Evolutionary conservation across 2,888 invertebrate genomes (phyloP).

Genomic region (Caenorhabditis sinica): DNA sequence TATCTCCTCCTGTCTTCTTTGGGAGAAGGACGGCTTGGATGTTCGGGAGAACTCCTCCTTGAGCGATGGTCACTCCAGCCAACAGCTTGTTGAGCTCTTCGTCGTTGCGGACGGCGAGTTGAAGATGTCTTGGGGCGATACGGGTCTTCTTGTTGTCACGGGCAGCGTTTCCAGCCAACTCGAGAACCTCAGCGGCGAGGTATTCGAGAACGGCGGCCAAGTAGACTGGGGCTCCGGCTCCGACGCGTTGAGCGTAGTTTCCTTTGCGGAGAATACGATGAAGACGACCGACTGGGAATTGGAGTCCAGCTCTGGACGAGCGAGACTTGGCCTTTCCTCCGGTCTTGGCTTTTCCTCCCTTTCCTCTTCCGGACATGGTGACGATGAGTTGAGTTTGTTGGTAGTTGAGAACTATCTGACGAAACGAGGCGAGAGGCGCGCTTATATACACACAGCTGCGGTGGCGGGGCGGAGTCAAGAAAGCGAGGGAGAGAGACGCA

Average conservation of each 20-base stretch:
- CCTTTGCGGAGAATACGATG: constrained; percentile 81
- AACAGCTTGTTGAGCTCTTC: constrained; percentile 79
- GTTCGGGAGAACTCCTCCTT: too few relatives aligned
- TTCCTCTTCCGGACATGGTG: constrained; percentile 88
- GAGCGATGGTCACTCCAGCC: constrained; percentile 41
- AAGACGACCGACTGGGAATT: constrained; percentile 83
- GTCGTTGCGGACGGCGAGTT: constrained; percentile 82
- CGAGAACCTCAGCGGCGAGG: constrained; percentile 80
- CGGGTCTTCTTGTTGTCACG: constrained; percentile 85
- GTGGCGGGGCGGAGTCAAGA: constrained; percentile 7
- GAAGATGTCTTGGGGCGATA: constrained; percentile 84
- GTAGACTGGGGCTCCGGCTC: constrained; percentile 32
- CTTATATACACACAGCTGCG: constrained; percentile 5
- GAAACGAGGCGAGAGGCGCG: not conserved
- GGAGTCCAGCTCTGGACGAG: constrained; percentile 82
- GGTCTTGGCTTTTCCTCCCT: constrained; percentile 84
- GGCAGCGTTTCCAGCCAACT: constrained; percentile 84
- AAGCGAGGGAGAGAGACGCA: not conserved
- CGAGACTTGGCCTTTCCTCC: constrained; percentile 79
- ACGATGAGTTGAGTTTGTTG: constrained; percentile 9
- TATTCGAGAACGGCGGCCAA: constrained; percentile 75
- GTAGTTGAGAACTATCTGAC: constrained; percentile 1
- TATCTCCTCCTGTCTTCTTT: too few relatives aligned
- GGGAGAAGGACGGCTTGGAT: too few relatives aligned
- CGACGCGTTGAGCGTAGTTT: constrained; percentile 79